phyloP scores from a whole-genome alignment of 1,140 invertebrate genomes.

The Drosophila malerkotliana region DNA sequence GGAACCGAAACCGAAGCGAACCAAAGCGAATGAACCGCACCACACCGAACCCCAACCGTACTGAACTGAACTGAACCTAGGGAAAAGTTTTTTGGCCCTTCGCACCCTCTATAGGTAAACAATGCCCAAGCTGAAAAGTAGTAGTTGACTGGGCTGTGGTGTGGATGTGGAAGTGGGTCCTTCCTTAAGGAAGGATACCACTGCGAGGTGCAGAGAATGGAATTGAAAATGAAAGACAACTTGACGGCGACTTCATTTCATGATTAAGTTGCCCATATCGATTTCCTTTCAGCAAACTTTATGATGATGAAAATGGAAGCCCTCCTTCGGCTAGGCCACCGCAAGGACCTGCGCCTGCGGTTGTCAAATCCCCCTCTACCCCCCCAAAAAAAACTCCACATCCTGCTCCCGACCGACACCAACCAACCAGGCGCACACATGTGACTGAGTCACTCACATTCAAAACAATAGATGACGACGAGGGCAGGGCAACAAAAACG shows the following conservation, averaged over 20 bases:
- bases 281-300: conserved; percentile 74
- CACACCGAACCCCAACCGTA: conserved; percentile 3
- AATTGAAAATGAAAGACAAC: conserved; percentile 74
- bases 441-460: conserved; percentile 52
- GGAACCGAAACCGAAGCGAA: conserved; percentile 31
- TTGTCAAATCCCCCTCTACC: conserved; percentile 54
- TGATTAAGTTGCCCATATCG: conserved; percentile 79
- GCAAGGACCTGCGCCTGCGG: conserved; percentile 63
- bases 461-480: conserved; percentile 63
- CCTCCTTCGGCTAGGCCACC: conserved; percentile 39
- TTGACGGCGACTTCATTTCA: conserved; percentile 77
- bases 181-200: not conserved
- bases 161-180: conserved; percentile 4
- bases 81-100: conserved; percentile 56
- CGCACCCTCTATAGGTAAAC: conserved; percentile 61
- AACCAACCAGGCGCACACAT: conserved; percentile 32
- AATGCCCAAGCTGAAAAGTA: conserved; percentile 54
- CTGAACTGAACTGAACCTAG: conserved; percentile 24
- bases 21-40: conserved; percentile 21
- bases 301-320: conserved; percentile 78
- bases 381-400: conserved; percentile 1
- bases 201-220: conserved; percentile 32
- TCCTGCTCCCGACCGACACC: conserved; percentile 6
- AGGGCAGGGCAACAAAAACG: conserved; percentile 12
- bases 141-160: conserved; percentile 62